A percentile compares a stretch with the other conserved stretches of the same genome.
phyloP scores from a whole-genome alignment of 1,140 invertebrate species.

The Achroia grisella region DNA sequence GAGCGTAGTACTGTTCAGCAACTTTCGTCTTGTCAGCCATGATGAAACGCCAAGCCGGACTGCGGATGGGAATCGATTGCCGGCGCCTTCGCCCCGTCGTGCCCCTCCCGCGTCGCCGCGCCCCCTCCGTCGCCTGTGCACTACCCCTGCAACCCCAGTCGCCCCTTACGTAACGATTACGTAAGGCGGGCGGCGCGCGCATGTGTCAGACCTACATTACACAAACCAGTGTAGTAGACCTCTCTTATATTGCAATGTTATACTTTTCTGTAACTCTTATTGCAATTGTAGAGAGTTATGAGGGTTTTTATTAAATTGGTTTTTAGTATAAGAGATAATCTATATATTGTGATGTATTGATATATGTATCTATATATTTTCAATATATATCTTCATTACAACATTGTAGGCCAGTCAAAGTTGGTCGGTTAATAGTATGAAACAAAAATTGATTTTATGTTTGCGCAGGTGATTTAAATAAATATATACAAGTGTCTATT shows the following conservation, averaged over 20 bases:
- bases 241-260: background rate
- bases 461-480: constrained; percentile 10
- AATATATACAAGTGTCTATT: too few species aligned
- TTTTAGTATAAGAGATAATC: too few species aligned
- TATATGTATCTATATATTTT: too few species aligned
- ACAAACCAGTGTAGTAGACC: constrained; percentile 15
- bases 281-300: too few species aligned
- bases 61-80: constrained; percentile 63
- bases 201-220: constrained; percentile 34
- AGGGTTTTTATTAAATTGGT: too few species aligned
- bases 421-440: too few species aligned
- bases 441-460: constrained; percentile 22
- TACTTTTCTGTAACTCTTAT: too few species aligned
- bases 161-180: constrained; percentile 64
- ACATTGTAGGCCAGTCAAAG: too few species aligned
- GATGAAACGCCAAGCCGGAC: constrained; percentile 59
- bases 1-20: constrained; percentile 83
- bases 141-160: constrained; percentile 38
- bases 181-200: constrained; percentile 57
- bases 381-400: too few species aligned
- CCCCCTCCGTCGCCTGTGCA: constrained; percentile 19
- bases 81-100: constrained; percentile 50
- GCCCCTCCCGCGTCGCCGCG: constrained; percentile 20
- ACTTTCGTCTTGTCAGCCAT: constrained; percentile 85
- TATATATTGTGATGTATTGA: too few species aligned